Evolutionary conservation across 2,888 invertebrate species (phyloP).

Genomic region (Nysson spinosus): DNA sequence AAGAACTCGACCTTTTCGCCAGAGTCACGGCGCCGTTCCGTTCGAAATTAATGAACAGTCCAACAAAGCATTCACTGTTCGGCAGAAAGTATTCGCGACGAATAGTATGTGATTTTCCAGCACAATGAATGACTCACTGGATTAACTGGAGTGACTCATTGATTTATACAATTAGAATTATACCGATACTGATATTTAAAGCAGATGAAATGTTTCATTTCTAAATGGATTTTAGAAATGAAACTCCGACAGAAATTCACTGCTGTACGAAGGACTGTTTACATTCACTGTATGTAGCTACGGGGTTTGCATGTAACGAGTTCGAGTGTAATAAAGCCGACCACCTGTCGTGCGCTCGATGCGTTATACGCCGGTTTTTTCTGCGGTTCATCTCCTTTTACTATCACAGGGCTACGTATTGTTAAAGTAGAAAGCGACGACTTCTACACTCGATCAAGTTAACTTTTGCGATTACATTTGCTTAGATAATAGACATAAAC

Average conservation of each 20-base stretch:
- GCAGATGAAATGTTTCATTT: conserved; percentile 6
- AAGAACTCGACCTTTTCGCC: conserved; percentile 1
- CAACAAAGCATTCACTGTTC: conserved; percentile 11
- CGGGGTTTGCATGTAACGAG: conserved; percentile 22
- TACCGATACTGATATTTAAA: conserved; percentile 28
- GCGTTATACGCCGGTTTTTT: conserved; percentile 19
- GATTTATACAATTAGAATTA: conserved; percentile 31
- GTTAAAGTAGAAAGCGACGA: conserved; percentile 23
- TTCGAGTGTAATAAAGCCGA: conserved; percentile 35
- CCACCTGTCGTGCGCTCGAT: conserved; percentile 44
- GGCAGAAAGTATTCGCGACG: neutral
- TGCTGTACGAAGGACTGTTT: no score
- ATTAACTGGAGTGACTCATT: conserved; percentile 23
- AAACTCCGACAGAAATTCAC: no score
- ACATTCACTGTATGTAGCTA: neutral
- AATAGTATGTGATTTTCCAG: conserved; percentile 17
- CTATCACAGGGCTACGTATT: conserved; percentile 18
- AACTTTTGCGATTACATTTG: neutral
- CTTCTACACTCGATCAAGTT: neutral
- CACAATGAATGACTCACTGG: conserved; percentile 34
- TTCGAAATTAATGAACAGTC: conserved; percentile 32
- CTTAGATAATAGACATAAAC: no score
- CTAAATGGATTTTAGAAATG: no score
- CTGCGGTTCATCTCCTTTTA: conserved; percentile 30
- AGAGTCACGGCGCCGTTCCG: conserved; percentile 16